Conservation (phyloP, 1,140 invertebrate species). For the Saccostrea echinata region DNA sequence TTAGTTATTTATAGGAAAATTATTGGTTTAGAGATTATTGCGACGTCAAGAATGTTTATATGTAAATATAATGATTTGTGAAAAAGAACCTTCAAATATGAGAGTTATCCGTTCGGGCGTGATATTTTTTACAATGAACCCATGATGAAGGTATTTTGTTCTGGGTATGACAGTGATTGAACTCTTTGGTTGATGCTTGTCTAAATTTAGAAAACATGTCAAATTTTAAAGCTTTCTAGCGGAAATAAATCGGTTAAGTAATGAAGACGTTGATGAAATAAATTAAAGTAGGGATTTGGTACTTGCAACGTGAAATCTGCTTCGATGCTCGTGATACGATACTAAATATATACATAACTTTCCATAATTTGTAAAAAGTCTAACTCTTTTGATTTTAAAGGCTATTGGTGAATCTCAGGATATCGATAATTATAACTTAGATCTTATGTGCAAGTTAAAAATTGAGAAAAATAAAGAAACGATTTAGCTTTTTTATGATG, state of each 20-base stretch:
- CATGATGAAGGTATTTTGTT: background rate
- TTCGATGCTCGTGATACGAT: no score
- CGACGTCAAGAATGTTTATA: background rate
- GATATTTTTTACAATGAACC: background rate
- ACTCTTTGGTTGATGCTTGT: background rate
- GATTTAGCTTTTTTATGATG: no score
- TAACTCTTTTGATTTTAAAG: no score
- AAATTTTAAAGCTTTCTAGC: background rate
- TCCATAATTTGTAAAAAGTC: no score
- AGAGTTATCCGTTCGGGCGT: background rate
- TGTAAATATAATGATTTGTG: background rate
- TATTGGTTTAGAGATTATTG: background rate
- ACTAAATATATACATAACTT: no score
- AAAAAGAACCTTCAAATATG: background rate
- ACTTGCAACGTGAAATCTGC: no score
- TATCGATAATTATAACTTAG: no score
- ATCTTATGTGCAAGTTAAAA: no score
- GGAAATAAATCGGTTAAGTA: background rate
- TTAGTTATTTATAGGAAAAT: background rate
- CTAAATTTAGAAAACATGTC: background rate
- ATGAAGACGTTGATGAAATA: background rate
- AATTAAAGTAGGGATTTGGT: no score
- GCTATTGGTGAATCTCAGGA: no score
- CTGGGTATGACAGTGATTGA: conserved; percentile 18
- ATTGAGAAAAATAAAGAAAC: no score